These are phyloP conservation scores for Stictonetta naevosa DNA, from an alignment of 2,113 vertebrate species.

Conservation along the genomic window DNA sequence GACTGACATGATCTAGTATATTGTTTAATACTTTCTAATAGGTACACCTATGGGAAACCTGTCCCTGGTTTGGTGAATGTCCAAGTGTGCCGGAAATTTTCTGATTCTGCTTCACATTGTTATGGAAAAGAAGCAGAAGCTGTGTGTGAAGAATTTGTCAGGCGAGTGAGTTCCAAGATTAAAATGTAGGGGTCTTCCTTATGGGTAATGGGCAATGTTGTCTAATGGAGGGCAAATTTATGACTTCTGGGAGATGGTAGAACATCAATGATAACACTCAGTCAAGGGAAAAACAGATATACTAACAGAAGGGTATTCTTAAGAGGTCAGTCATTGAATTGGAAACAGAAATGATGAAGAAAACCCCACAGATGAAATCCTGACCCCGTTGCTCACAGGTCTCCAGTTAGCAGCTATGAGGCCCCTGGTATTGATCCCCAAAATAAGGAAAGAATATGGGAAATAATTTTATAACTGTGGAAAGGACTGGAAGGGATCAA, in stretches of 20 bases:
- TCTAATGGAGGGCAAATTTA: background rate
- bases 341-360: background rate
- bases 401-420: background rate
- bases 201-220: background rate
- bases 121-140: conserved; percentile 44
- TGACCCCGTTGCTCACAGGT: background rate
- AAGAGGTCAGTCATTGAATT: background rate
- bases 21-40: background rate
- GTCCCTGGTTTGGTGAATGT: conserved; percentile 69
- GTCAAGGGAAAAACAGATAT: background rate
- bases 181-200: background rate
- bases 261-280: background rate
- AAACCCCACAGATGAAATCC: background rate
- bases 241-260: background rate
- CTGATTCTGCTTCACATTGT: conserved; percentile 57
- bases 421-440: background rate
- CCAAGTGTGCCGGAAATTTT: conserved; percentile 68
- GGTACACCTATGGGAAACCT: conserved; percentile 80
- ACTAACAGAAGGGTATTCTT: background rate
- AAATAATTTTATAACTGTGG: background rate
- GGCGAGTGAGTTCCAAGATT: conserved; percentile 40
- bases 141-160: conserved; percentile 72
- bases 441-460: background rate
- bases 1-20: background rate
- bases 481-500: background rate